These are phyloP conservation scores for Trissolcus basalis DNA, from an alignment of 1,140 invertebrate species.

Conservation along the genomic window DNA sequence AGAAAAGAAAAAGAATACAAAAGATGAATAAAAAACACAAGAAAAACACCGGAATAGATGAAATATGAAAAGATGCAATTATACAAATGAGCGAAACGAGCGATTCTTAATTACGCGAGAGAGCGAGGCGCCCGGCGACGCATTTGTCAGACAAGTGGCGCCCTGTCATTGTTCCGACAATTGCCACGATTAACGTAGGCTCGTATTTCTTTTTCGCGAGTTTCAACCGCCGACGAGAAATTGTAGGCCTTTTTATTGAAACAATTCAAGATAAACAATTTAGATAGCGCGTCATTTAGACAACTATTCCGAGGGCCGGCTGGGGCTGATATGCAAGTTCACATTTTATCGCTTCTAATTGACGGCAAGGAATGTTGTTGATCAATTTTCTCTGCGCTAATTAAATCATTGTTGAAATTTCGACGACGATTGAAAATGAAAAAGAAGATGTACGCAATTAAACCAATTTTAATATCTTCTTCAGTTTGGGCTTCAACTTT, in stretches of 20 bases:
- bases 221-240: slow-evolving; percentile 15
- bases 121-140: slow-evolving; percentile 31
- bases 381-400: neutral
- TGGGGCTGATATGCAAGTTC: too few relatives aligned
- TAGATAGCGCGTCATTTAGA: slow-evolving; percentile 12
- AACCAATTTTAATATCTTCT: too few relatives aligned
- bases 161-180: slow-evolving; percentile 64
- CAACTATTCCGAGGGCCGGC: too few relatives aligned
- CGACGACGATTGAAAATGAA: too few relatives aligned
- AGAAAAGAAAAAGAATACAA: too few relatives aligned
- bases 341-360: too few relatives aligned
- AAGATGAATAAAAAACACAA: too few relatives aligned
- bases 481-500: neutral
- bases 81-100: slow-evolving; percentile 47
- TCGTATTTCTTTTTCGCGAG: slow-evolving; percentile 46
- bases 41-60: slow-evolving; percentile 1
- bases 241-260: slow-evolving; percentile 25
- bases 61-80: slow-evolving; percentile 68
- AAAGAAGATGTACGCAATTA: too few relatives aligned
- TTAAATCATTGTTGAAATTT: neutral
- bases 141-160: slow-evolving; percentile 59
- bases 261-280: slow-evolving; percentile 28
- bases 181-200: slow-evolving; percentile 56
- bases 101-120: slow-evolving; percentile 42
- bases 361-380: neutral